Evolutionary conservation across 2,113 vertebrate species (phyloP), one percentile per base, ranked within the genome.

Genomic region (Cricetomys ansorgei): DNA sequence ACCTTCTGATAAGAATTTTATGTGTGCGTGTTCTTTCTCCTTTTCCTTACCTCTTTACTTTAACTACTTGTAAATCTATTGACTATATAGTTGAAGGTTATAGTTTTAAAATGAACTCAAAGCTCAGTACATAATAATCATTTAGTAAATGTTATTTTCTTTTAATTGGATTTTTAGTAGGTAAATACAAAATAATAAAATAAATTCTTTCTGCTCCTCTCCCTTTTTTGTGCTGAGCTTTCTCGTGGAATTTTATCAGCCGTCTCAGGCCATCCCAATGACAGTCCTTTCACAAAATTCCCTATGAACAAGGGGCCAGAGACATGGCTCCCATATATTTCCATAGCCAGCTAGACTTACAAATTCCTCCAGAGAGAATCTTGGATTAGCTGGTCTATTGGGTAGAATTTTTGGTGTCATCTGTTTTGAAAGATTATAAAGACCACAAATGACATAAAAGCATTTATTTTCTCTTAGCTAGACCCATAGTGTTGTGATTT

Each of bases 21-120:
- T 11, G 12, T 92, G 77, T 2, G 1, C 17, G 5, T 53, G 23
- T 55, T 80, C 37, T 94, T 57, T 65, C 77, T 50, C 19, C 65
- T 86, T 37, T 69, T 76, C 72, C 88, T 94, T 91, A 53, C 45
- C 19, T 72, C 34, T 87, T 83, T 29, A 43, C 19, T 67, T 65
- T 70, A 65, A 85, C 34, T 34, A 53, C 27, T 76, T 86, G 37
- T 62, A 67, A 93, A 83, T 91, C 85, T 96, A 65, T 80, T 95
- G 62, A n/a, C 29, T 19, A 94, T 93, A 94, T 55, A 72, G 43
- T 64, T 85, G 53, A 88, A 87, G 37, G 34, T 83, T 91, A n/a
- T 79, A 97, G 37, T 13, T 83, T 96, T 83, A 64, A 91, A 81
- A 73, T 64, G 76, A 92, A 94, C 34, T 13, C 5, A 96, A 95